phyloP scores from a whole-genome alignment of 2,113 vertebrate genomes.

The Gnathonemus longibarbis region DNA sequence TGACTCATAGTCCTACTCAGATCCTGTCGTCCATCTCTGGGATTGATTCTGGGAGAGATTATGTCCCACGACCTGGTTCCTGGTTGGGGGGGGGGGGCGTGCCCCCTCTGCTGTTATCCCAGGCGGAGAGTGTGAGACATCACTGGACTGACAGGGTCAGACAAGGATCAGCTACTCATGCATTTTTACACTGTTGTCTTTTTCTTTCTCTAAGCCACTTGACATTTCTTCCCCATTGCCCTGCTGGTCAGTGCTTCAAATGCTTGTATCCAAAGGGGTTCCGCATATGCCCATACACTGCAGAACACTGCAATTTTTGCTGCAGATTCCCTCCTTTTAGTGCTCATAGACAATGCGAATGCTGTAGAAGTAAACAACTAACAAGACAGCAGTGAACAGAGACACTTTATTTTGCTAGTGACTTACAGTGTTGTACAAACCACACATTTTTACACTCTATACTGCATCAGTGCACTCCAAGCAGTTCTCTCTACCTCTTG shows the following conservation, averaged over 20 bases:
- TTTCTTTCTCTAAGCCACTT: conserved; percentile 22
- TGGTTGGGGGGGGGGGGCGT: not conserved
- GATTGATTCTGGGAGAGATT: not conserved
- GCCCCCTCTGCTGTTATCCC: not conserved
- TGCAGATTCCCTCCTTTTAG: not conserved
- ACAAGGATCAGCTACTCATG: conserved; percentile 35
- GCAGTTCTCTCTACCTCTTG: not conserved
- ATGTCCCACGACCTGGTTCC: not conserved
- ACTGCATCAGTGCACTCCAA: not conserved
- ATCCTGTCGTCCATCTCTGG: not conserved
- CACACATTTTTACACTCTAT: not conserved
- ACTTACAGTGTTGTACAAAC: not conserved
- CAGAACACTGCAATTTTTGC: not conserved
- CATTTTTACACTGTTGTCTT: conserved; percentile 44
- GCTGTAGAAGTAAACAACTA: not conserved
- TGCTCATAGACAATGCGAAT: not conserved
- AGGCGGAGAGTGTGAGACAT: conserved; percentile 39
- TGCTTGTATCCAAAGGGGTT: not conserved
- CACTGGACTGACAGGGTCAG: conserved; percentile 46
- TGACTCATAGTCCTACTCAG: conserved; percentile 26
- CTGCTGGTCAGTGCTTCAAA: not conserved
- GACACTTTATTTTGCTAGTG: not conserved
- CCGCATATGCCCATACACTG: not conserved
- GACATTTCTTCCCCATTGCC: not conserved
- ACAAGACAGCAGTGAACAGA: not conserved